Conservation (phyloP, 2,888 invertebrate genomes). For the Plemyria rubiginata region DNA sequence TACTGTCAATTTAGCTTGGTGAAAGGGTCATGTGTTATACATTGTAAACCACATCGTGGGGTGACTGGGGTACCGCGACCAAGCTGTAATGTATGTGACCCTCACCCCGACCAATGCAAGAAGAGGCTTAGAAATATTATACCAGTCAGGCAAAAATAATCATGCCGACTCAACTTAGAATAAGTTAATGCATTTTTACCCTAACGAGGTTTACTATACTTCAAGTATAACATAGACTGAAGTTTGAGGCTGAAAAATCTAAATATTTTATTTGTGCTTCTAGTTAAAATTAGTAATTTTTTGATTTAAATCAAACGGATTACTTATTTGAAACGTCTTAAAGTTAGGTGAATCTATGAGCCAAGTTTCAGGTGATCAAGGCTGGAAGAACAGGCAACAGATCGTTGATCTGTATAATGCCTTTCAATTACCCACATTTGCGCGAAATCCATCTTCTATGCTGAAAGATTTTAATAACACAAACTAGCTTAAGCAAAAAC, state of each 20-base stretch:
- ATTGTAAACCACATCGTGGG: neutral
- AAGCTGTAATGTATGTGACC: neutral
- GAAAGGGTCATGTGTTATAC: neutral
- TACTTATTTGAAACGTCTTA: too few species aligned
- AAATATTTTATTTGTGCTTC: too few species aligned
- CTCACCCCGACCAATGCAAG: neutral
- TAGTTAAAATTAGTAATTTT: too few species aligned
- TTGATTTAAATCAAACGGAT: too few species aligned
- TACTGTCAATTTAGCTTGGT: neutral
- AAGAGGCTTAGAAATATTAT: constrained; percentile 2
- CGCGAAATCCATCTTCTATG: neutral
- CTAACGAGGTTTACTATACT: too few species aligned
- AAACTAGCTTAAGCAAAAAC: too few species aligned
- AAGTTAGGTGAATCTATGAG: neutral
- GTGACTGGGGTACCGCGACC: too few species aligned
- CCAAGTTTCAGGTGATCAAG: neutral
- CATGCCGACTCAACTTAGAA: constrained; percentile 1
- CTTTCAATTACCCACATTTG: neutral
- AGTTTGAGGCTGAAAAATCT: too few species aligned
- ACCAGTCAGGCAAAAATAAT: neutral
- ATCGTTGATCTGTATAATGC: neutral
- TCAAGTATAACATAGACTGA: too few species aligned
- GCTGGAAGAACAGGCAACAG: too few species aligned
- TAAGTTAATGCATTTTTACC: neutral
- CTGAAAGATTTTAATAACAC: too few species aligned